Evolutionary conservation across 2,888 invertebrate species (phyloP).

Genomic region (Cantharis rustica): DNA sequence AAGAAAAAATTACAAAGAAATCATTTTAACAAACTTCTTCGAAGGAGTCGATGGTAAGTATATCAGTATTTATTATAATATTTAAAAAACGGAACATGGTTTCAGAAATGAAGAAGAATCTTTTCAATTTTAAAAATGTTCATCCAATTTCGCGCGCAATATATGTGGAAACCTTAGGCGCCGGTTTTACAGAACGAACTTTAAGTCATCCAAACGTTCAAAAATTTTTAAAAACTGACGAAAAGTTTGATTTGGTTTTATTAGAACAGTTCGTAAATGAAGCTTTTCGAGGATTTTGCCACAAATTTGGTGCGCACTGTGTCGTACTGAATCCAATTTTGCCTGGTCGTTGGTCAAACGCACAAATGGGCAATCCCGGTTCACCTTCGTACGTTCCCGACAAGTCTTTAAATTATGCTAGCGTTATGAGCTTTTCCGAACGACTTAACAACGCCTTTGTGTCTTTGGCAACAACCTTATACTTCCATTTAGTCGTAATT

Average conservation of each 20-base stretch:
- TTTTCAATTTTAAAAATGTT: background rate
- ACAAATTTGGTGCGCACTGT: conserved; percentile 50
- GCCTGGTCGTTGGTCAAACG: conserved; percentile 55
- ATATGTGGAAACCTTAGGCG: background rate
- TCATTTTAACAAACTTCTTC: background rate
- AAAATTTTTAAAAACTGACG: conserved; percentile 43
- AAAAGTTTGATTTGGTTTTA: conserved; percentile 53
- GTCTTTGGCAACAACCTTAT: conserved; percentile 25
- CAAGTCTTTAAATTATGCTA: conserved; percentile 52
- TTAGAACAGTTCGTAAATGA: conserved; percentile 60
- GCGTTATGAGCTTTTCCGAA: conserved; percentile 60
- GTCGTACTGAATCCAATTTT: conserved; percentile 55
- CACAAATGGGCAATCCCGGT: conserved; percentile 57
- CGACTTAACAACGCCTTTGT: conserved; percentile 59
- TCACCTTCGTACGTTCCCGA: conserved; percentile 60
- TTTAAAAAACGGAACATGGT: background rate
- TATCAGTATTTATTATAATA: background rate
- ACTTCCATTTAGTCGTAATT: conserved; percentile 27
- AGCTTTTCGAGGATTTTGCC: conserved; percentile 53
- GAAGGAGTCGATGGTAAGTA: background rate
- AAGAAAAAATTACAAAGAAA: conserved; percentile 48
- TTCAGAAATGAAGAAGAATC: background rate
- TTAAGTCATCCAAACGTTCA: conserved; percentile 42
- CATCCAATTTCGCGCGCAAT: background rate
- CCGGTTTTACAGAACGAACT: background rate